These are phyloP conservation scores for Phyllotis vaccarum DNA, from an alignment of 2,797 vertebrate genomes.

Conservation along the genomic window DNA sequence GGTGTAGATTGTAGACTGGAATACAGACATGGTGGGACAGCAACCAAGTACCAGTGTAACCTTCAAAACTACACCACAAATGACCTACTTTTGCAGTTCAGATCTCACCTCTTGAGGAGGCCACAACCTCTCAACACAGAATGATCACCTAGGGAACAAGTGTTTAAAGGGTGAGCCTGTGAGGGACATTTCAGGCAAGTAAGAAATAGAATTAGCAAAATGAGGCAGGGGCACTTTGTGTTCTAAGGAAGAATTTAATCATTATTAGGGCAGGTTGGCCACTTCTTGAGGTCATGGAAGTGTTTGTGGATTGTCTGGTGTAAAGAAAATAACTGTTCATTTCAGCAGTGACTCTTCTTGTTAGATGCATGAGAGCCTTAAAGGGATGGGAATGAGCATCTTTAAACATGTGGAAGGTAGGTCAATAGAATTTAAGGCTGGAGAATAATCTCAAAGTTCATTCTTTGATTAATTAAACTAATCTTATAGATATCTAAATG, in stretches of 20 bases:
- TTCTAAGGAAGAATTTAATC: neutral
- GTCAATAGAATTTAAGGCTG: neutral
- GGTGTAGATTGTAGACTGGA: neutral
- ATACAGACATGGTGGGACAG: neutral
- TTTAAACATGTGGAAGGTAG: neutral
- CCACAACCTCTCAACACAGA: neutral
- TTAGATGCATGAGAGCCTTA: neutral
- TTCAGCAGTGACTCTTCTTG: neutral
- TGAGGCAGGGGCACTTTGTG: neutral
- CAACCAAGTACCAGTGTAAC: neutral
- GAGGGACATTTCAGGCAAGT: neutral
- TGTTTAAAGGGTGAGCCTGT: neutral
- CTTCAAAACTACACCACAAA: neutral
- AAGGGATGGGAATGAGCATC: neutral
- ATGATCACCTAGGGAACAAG: neutral
- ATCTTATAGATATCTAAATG: neutral
- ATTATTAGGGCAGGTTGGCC: neutral
- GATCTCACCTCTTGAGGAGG: neutral
- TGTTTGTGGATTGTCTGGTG: neutral
- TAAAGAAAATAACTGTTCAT: slow-evolving; percentile 3
- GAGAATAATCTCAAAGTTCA: neutral
- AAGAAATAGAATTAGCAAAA: neutral
- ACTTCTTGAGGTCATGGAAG: neutral
- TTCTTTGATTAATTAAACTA: slow-evolving; percentile 13
- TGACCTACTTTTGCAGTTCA: neutral